Evolutionary conservation across 2,888 invertebrate species (phyloP).

Genomic region (Folsomia manolachei): DNA sequence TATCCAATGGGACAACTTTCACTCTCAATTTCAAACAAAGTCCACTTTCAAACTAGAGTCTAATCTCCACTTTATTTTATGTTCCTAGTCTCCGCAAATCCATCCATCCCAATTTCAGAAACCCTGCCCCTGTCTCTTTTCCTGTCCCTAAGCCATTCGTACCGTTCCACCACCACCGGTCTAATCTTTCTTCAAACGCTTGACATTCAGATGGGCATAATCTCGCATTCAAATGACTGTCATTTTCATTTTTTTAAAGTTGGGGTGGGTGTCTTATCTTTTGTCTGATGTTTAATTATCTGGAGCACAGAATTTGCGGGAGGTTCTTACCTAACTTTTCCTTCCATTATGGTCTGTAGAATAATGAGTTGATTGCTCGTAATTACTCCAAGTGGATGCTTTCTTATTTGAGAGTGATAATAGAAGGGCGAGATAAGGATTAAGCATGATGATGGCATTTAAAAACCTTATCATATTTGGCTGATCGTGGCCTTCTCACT

Average conservation of each 20-base stretch:
- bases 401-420: neutral
- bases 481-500: neutral
- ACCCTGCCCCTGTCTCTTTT: neutral
- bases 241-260: constrained; percentile 1
- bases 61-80: constrained; percentile 8
- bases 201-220: neutral
- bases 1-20: constrained; percentile 11
- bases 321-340: neutral
- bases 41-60: neutral
- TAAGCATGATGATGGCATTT: neutral
- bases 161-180: neutral
- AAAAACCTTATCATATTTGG: neutral
- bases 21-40: neutral
- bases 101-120: neutral
- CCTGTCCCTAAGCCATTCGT: neutral
- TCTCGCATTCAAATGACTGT: constrained; percentile 1
- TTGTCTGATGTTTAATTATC: neutral
- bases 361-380: constrained; percentile 8
- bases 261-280: neutral
- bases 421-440: neutral
- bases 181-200: constrained; percentile 1
- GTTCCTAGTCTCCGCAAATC: neutral
- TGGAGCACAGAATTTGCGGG: neutral
- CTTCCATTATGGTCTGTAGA: too few relatives aligned
- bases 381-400: neutral